Conservation (phyloP, 2,113 vertebrate genomes). For the Chamaetylas fuelleborni region DNA sequence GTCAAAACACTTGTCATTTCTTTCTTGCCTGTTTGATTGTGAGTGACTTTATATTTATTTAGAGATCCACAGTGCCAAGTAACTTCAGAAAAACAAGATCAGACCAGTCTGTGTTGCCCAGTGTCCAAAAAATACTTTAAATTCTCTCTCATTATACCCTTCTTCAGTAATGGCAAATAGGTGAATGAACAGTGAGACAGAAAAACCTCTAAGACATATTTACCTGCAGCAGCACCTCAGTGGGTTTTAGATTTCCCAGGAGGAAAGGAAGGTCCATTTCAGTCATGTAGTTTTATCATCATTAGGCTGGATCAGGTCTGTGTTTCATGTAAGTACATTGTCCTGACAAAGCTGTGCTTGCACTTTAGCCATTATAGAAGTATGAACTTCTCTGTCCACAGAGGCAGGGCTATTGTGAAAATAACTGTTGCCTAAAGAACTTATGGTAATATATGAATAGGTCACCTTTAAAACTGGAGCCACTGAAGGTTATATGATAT, state of each 20-base stretch:
- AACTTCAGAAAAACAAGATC: constrained; percentile 49
- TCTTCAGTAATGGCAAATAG: background rate
- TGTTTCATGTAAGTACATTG: constrained; percentile 45
- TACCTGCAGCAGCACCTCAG: constrained; percentile 40
- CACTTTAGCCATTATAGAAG: background rate
- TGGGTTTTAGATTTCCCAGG: constrained; percentile 58
- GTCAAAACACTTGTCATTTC: constrained; percentile 77
- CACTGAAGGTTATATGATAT: background rate
- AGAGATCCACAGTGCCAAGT: constrained; percentile 48
- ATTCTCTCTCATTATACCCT: constrained; percentile 30
- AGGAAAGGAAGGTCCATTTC: constrained; percentile 14
- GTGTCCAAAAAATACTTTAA: constrained; percentile 27
- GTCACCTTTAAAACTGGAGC: background rate
- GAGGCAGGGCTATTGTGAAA: background rate
- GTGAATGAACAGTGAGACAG: constrained; percentile 38
- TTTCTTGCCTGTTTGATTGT: constrained; percentile 70
- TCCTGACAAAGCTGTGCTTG: constrained; percentile 5
- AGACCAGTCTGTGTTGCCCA: background rate
- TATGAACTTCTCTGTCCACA: background rate
- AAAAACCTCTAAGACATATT: constrained; percentile 46
- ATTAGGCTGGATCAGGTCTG: constrained; percentile 32
- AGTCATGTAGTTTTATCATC: constrained; percentile 40
- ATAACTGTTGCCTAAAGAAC: background rate
- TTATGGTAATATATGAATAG: background rate
- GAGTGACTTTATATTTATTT: constrained; percentile 73